phyloP scores from a whole-genome alignment of 2,113 vertebrate genomes.

The Nettapus auritus region DNA sequence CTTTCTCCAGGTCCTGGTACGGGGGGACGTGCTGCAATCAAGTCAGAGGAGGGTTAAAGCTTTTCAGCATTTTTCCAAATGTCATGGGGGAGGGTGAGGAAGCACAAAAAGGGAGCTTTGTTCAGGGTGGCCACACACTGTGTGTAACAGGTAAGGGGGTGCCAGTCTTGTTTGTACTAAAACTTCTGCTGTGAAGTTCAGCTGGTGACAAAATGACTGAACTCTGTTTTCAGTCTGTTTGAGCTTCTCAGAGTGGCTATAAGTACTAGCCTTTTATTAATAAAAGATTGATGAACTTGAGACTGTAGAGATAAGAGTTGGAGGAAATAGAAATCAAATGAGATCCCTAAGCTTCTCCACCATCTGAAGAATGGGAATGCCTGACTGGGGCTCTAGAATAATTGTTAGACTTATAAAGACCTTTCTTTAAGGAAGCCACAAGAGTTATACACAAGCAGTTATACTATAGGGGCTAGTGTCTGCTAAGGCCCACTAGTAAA shows the following conservation, averaged over 20 bases:
- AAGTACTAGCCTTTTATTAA: neutral
- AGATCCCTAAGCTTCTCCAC: neutral
- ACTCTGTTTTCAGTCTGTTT: neutral
- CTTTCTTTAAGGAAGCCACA: neutral
- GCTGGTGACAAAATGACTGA: neutral
- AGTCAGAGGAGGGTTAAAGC: neutral
- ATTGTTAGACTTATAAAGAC: neutral
- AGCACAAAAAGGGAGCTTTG: neutral
- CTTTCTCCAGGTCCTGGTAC: neutral
- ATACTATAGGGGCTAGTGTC: neutral
- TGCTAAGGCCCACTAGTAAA: neutral
- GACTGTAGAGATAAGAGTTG: neutral
- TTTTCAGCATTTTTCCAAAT: neutral
- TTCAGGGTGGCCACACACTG: neutral
- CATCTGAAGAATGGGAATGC: neutral
- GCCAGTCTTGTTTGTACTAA: neutral
- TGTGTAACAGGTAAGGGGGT: neutral
- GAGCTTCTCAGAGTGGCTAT: rapidly evolving
- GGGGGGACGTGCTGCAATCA: neutral
- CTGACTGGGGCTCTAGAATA: neutral
- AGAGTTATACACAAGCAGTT: neutral
- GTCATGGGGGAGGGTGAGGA: rapidly evolving
- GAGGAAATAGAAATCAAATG: neutral
- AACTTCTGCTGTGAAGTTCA: neutral
- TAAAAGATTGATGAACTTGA: neutral